Evolutionary conservation across 1,140 invertebrate genomes (phyloP), one percentile per base, ranked within the genome.

Genomic region (Calosoma granatense): DNA sequence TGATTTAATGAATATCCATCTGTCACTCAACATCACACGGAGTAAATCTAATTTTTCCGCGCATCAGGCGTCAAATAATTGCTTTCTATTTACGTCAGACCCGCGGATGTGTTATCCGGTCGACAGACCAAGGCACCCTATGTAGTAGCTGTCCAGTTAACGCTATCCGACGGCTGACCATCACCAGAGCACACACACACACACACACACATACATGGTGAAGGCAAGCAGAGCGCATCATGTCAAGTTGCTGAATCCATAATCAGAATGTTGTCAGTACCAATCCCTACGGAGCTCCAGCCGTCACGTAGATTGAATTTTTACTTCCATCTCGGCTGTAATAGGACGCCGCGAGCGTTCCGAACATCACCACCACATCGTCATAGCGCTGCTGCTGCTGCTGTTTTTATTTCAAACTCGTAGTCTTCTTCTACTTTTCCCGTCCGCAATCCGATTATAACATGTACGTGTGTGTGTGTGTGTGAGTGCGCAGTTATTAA

Each of bases 291-390:
- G 64, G 61, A 63, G 60, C 61, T 61, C 64, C 60, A 63, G 60
- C 65, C 60, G 64, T 67, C 67, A 65, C 61, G 61, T 60, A 66
- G 66, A 69, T 69, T 69, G 64, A 69, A 69, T 69, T 69, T 67
- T 67, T 47, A 47, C 67, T 67, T 67, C 66, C 67, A 69, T 67
- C 66, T 58, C 65, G 64, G 62, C 63, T 53, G 67, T 66, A 69
- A 69, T 67, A 59, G 63, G 66, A 64, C 54, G 67, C 66, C 62
- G n/a, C 41, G 54, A 51, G n/a, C 41, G 51, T 53, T 53, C 14
- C n/a, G n/a, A n/a, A n/a, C n/a, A n/a, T n/a, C n/a, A n/a, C n/a
- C n/a, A n/a, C 30, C 30, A 36, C 30, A n/a, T 36, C 26, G 26
- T 36, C 26, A 9, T n/a, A 9, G 6, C 26, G n/a, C 26, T 36